phyloP scores from a whole-genome alignment of 2,113 vertebrate species.

The Gallinago paraguaiae region DNA sequence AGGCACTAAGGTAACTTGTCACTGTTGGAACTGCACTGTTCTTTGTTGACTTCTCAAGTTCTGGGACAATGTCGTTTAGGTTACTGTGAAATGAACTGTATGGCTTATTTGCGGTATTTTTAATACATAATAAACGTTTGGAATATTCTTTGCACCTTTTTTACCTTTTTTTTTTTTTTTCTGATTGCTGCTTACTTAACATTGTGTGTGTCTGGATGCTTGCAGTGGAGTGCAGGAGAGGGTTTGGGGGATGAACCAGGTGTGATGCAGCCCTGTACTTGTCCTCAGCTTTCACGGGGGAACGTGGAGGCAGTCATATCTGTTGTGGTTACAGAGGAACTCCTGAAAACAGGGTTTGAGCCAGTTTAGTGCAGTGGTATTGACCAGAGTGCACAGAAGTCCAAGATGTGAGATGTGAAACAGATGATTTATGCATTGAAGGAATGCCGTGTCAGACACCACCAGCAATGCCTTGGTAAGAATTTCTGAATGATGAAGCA shows the following conservation, averaged over 20 bases:
- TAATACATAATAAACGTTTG: constrained; percentile 82
- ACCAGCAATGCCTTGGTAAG: not conserved
- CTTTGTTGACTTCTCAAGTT: constrained; percentile 64
- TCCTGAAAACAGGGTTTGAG: not conserved
- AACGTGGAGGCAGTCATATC: not conserved
- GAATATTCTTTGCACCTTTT: constrained; percentile 73
- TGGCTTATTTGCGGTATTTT: constrained; percentile 78
- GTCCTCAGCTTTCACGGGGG: not conserved
- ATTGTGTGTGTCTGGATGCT: not conserved
- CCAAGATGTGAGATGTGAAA: not conserved
- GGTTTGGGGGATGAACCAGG: not conserved
- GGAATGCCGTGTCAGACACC: not conserved
- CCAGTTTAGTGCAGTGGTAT: no score
- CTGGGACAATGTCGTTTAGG: constrained; percentile 69
- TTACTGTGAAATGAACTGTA: constrained; percentile 81
- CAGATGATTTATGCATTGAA: not conserved
- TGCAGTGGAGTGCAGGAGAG: not conserved
- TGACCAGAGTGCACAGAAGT: not conserved
- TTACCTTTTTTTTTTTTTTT: constrained; percentile 9
- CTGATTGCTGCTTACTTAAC: not conserved
- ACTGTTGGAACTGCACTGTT: constrained; percentile 64
- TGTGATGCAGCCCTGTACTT: not conserved
- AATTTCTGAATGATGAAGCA: not conserved
- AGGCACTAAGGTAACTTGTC: constrained; percentile 32
- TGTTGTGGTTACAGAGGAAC: not conserved